phyloP scores from a whole-genome alignment of 2,797 vertebrate genomes.

The Esox lucius region DNA sequence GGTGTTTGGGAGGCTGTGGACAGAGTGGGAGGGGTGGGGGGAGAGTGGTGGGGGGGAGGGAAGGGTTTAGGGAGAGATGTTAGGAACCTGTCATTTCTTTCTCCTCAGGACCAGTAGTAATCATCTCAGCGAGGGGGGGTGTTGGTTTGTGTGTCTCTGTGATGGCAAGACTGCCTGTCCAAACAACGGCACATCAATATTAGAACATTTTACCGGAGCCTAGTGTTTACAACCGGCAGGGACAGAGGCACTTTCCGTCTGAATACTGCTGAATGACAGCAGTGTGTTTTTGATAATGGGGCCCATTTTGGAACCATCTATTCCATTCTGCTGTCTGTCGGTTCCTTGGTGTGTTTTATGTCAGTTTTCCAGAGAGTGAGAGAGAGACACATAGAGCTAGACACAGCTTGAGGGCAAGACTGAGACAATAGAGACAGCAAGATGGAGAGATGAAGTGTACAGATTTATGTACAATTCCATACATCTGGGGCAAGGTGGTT shows the following conservation, averaged over 20 bases:
- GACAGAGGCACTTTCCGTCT: background rate
- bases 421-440: background rate
- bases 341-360: background rate
- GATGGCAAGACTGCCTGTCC: background rate
- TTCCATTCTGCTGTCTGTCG: background rate
- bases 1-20: background rate
- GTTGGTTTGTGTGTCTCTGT: background rate
- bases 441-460: background rate
- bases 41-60: background rate
- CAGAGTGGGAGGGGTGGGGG: background rate
- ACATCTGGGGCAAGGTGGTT: background rate
- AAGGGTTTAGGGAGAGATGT: background rate
- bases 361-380: background rate
- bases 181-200: background rate
- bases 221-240: background rate
- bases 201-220: background rate
- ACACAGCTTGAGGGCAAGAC: too few species aligned
- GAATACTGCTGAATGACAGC: conserved; percentile 2
- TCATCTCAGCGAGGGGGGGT: background rate
- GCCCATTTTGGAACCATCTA: background rate
- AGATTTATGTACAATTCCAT: background rate
- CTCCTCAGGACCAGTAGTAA: background rate
- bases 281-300: background rate
- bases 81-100: background rate
- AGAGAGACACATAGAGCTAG: background rate